Evolutionary conservation across 35 echinoderm and acorn worm species (phyloP), one percentile per base, ranked within the genome.

Genomic region (Holothuria glaberrima): DNA sequence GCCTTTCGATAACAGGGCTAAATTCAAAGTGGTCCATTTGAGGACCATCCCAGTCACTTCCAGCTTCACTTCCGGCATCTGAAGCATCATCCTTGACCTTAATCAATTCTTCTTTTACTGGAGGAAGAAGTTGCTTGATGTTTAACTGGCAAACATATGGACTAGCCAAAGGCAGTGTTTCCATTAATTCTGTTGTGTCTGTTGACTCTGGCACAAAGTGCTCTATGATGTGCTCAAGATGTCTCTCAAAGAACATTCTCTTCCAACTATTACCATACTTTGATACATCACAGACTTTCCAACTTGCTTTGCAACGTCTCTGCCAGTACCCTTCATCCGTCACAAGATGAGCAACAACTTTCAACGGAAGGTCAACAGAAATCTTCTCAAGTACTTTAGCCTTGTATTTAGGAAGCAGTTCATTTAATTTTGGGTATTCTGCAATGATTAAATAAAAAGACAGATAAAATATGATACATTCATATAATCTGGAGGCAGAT

Each of bases 281-380:
- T 36, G 97, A 92, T 26, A 99, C 97, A 54, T 93, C 97, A 50
- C 97, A 98, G 32, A 99, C 91, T 32, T 95, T 74, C 93, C 94
- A 93, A n/a, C 93, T 21, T 18, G 97, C 93, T 61, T 99, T 99
- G 68, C 91, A 94, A 28, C 93, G 69, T 88, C 93, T 91, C 85
- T 99, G 59, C 97, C 97, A 99, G 75, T 99, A 99, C 27, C 97
- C 97, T 80, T 99, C 97, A 89, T 99, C 97, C 9, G 91, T 95
- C 18, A 99, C 97, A 1, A 99, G 86, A 38, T 99, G 96, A 45
- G 97, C 93, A 0, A 95, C 88, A 19, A 95, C 91, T 80, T 93
- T 89, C 41, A 99, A 89, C 3, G 97, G 96, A 44, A 99, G 88
- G 58, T 94, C 73, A 20, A 89, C 91, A 22, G 97, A 92, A 36